A percentile compares a stretch with the other conserved stretches of the same genome.
phyloP scores from a whole-genome alignment of 1,140 invertebrate genomes.

The Zaprionus davidi region DNA sequence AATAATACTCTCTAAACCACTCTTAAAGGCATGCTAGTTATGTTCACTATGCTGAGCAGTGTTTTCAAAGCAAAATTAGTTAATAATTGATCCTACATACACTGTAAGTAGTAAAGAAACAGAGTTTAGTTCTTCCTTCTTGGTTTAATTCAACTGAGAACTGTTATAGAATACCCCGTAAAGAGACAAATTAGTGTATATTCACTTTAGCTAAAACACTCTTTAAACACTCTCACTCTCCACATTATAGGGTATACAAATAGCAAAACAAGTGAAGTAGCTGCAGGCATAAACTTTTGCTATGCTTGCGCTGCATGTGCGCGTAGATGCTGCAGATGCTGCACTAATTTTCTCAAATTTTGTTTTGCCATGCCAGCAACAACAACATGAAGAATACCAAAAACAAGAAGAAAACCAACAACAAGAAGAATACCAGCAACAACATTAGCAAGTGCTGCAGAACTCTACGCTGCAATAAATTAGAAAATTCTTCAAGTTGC shows the following conservation, averaged over 20 bases:
- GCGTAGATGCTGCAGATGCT: conserved; percentile 15
- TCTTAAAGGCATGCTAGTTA: too few relatives aligned
- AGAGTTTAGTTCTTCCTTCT: too few relatives aligned
- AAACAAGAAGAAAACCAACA: conserved; percentile 18
- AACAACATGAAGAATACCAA: conserved; percentile 10
- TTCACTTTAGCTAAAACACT: too few relatives aligned
- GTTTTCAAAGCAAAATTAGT: too few relatives aligned
- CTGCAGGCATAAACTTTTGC: conserved; percentile 4
- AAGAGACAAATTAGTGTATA: too few relatives aligned
- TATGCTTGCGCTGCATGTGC: conserved; percentile 8
- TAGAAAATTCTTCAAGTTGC: conserved; percentile 36
- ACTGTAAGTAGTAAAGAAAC: too few relatives aligned
- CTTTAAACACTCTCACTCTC: neutral
- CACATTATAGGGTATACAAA: conserved; percentile 16
- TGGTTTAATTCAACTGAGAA: too few relatives aligned
- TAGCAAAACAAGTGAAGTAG: conserved; percentile 16
- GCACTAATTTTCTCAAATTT: conserved; percentile 47
- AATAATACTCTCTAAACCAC: neutral
- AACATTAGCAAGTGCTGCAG: conserved; percentile 4
- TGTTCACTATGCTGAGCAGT: too few relatives aligned
- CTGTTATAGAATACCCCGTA: too few relatives aligned
- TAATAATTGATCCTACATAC: too few relatives aligned
- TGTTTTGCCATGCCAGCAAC: conserved; percentile 39
- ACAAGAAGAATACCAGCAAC: conserved; percentile 11
- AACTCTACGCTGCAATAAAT: conserved; percentile 33